A percentile compares a stretch with the other conserved stretches of the same genome.
Evolutionary conservation across 2,113 vertebrate species (phyloP).

Genomic region (Buteo buteo): DNA sequence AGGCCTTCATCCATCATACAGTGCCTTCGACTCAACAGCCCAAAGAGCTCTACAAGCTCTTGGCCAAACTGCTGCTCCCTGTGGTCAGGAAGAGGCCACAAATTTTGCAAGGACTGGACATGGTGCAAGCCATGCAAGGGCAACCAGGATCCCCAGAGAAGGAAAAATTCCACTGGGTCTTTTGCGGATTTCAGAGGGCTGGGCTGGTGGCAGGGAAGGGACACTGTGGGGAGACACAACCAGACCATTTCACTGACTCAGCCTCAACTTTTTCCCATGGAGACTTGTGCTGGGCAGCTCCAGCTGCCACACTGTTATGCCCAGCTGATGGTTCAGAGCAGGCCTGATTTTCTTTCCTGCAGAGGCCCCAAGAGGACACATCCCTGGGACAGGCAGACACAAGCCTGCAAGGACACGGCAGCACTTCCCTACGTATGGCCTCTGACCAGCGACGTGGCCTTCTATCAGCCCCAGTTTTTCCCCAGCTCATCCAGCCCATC

Average conservation of each 20-base stretch:
- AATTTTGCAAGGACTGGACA: not conserved
- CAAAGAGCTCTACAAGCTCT: not conserved
- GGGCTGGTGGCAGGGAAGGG: not conserved
- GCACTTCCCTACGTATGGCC: accelerated
- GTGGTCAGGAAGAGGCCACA: not conserved
- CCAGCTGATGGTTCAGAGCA: not conserved
- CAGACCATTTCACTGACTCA: not conserved
- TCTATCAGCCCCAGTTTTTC: not conserved
- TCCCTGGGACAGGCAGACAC: not conserved
- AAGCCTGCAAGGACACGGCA: accelerated
- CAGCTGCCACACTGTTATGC: not conserved
- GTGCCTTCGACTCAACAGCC: not conserved
- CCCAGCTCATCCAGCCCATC: not conserved
- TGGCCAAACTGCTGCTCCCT: not conserved
- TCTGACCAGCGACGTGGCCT: accelerated
- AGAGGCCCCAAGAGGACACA: not conserved
- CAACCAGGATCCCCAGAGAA: not conserved
- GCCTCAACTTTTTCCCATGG: not conserved
- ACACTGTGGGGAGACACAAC: not conserved
- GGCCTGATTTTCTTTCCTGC: not conserved
- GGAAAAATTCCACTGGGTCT: not conserved
- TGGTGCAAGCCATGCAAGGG: not conserved
- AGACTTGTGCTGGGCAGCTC: not conserved
- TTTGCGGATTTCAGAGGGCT: not conserved
- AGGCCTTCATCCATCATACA: not conserved